Base-by-base conservation (phyloP, 35 echinoderm and acorn worm genomes). In the Patiria miniata region DNA sequence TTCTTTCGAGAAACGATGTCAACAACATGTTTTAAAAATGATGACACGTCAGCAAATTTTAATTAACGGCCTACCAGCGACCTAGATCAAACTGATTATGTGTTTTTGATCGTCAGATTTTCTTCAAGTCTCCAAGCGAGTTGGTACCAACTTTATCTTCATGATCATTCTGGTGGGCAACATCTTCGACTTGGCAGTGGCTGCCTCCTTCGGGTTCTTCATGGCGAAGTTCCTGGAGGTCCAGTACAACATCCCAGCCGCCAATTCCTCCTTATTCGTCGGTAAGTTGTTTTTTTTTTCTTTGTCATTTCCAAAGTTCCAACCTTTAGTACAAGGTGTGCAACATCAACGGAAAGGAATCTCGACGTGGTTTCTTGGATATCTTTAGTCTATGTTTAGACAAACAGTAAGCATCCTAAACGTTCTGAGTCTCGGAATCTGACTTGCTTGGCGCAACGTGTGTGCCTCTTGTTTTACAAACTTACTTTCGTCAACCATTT, bases 251-350 rank as follows among this genome's bases (percentile, higher is more conserved):
- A 50, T 94, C 28, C 78, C 82, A 40, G 87, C 92, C 21, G 7
- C 88, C 52, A 7, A 36, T 7, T 90, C 92, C 8, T 82, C 92
- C 2, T 81, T 90, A 30, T 77, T 94, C 1, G 78, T 85, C 5
- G 92, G 92, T 94, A 86, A 5, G 87, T 89, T 61, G n/a, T n/a
- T n/a, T n/a, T n/a, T n/a, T n/a, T n/a, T n/a, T n/a, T 14, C 15
- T 18, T 14, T 18, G 34, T 33, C 14, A 14, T n/a, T 58, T 58
- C n/a, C 55, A 58, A n/a, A n/a, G 14, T 58, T 15, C 55, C n/a
- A n/a, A 15, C n/a, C n/a, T 14, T 58, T 15, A 15, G n/a, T 14
- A 58, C 55, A n/a, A 15, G 55, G 14, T 58, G 55, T n/a, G 14
- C 14, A 58, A 58, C 14, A 15, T 14, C n/a, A 58, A 58, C 14